Base-by-base conservation (phyloP, 2,888 invertebrate species). In the Pecten maximus region DNA sequence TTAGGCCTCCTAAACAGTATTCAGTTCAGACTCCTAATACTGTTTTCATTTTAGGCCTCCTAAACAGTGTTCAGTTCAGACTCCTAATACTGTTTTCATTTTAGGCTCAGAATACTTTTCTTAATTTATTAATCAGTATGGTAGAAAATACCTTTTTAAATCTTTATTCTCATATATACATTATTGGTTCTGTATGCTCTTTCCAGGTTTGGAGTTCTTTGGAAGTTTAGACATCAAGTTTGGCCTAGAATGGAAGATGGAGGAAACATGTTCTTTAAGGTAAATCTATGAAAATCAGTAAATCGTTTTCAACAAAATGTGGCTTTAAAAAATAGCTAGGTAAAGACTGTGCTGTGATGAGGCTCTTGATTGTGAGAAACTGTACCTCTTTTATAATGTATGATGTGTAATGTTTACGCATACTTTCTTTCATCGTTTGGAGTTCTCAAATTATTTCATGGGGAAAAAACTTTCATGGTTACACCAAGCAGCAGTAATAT, bases 181-280 rank as follows among this genome's bases (percentile, higher is more conserved):
- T 23, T 23, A n/a, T 19, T 23, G 0, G 6, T 19, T 54, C 0
- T 54, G n/a, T 54, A 54, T 54, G 35, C 40, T 60, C 89, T 40
- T 92, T 90, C 3, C 91, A 96, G 96, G 91, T 96, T 96, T 94
- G 98, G 99, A 97, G 98, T 98, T 0, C 97, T 99, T 93, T 99
- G 99, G 99, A 98, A 99, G 96, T 98, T 99, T 94, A 98, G 99
- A 1, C 99, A 99, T 96, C 99, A 99, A 97, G 99, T 99, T 0
- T 99, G 99, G 99, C 99, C 99, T 0, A 98, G 99, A 91, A 99
- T 99, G 99, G 99, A 99, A 97, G 99, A 99, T 96, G 98, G 98
- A 12, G 99, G 99, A 0, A 99, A 99, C 91, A 97, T 98, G 92
- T 98, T 98, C 0, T 99, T 99, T 97, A 99, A 99, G 97, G 99